Base-by-base conservation (phyloP, 2,888 invertebrate genomes). In the Drosophila neotestacea region DNA sequence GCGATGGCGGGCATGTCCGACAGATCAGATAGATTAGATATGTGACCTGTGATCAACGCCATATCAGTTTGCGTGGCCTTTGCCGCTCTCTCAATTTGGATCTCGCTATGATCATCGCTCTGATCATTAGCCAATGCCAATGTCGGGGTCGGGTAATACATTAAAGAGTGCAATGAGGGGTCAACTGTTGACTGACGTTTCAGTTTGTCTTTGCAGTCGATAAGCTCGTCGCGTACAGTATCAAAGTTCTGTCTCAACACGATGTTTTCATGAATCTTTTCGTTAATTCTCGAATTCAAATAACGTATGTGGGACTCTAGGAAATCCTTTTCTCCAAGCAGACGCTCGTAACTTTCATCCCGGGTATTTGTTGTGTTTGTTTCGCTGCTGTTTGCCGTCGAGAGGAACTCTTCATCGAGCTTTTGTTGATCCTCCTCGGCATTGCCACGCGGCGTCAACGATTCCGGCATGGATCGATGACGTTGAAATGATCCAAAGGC, bases 1-100 rank as follows among this genome's bases (percentile, higher is more conserved):
- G 80, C 51, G 1, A 67, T 44, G 3, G 13, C 63, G 0, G 82
- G 81, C 47, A 82, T 77, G 6, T 65, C 67, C 55, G 73, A 77
- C 16, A 84, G 42, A 65, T 60, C 63, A 11, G 64, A 70, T 7
- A 66, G 13, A 22, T 68, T 41, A 34, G 73, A 51, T 4, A 55
- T 27, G 65, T 65, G 58, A 4, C 9, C n/a, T 27, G 71, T 36
- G 6, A 68, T 65, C 13, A 69, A 27, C 3, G 22, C 27, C 6
- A 74, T 6, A 34, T 90, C 91, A 0, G 91, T 92, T 82, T 92
- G 91, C 1, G 91, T 92, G 16, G 76, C 77, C 32, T 70, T 86
- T 0, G 84, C 58, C 4, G 16, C 30, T 16, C 16, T 30, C 0
- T 61, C 28, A 36, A 11, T 27, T 0, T 63, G 27, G 36, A 9